A percentile compares a stretch with the other conserved stretches of the same genome.
Evolutionary conservation across 1,140 invertebrate genomes (phyloP).

Genomic region (Pomacea maculata): DNA sequence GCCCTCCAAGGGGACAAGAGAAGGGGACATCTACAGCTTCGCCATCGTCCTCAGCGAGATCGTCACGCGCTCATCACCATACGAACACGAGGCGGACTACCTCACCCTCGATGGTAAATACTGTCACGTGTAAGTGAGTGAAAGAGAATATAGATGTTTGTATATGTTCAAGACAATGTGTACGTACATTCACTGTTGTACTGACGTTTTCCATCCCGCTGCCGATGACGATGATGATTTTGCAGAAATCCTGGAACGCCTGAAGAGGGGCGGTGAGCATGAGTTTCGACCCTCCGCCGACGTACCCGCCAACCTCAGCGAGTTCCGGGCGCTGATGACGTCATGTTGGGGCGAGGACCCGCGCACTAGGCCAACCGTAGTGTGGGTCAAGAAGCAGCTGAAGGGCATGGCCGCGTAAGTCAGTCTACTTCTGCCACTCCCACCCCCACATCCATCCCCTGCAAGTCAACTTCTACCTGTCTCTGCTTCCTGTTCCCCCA

Average conservation of each 20-base stretch:
- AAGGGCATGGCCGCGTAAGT: conserved; percentile 58
- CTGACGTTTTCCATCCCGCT: not conserved
- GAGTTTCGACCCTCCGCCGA: conserved; percentile 37
- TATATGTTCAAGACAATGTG: not conserved
- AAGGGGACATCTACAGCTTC: conserved; percentile 92
- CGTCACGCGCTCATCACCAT: conserved; percentile 46
- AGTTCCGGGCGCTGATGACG: conserved; percentile 40
- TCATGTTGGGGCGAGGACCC: conserved; percentile 63
- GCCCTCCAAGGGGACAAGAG: conserved; percentile 15
- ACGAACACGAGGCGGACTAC: conserved; percentile 36
- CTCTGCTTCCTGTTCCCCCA: too few species aligned
- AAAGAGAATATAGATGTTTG: not conserved
- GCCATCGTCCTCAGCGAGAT: conserved; percentile 81
- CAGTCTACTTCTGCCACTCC: not conserved
- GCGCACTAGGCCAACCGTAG: conserved; percentile 56
- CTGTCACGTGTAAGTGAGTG: not conserved
- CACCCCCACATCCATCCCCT: not conserved
- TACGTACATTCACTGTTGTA: not conserved
- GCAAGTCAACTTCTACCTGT: too few species aligned
- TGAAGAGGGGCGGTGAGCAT: conserved; percentile 18
- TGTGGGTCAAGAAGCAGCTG: conserved; percentile 37
- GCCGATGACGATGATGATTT: not conserved
- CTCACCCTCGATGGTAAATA: conserved; percentile 34
- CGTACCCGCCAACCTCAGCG: conserved; percentile 10
- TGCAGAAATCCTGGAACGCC: conserved; percentile 24